Percentiles rank a stretch among this genome's conserved stretches.
phyloP scores from a whole-genome alignment of 2,888 invertebrate genomes.

The Yponomeuta evonymella region DNA sequence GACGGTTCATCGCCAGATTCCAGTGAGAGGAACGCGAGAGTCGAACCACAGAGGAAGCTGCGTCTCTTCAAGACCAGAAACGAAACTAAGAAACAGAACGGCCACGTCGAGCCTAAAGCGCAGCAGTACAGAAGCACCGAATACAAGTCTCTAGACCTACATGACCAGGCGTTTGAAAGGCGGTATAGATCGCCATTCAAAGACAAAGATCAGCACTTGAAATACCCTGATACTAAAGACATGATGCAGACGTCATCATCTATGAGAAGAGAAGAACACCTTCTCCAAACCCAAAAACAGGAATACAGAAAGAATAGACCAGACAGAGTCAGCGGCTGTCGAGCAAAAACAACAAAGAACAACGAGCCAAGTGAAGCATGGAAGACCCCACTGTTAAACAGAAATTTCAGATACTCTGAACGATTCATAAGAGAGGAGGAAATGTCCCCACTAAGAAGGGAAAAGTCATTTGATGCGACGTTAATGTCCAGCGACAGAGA shows the following conservation, averaged over 20 bases:
- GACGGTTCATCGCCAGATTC: constrained; percentile 78
- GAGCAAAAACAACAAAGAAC: constrained; percentile 64
- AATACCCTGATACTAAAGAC: constrained; percentile 59
- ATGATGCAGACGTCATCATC: constrained; percentile 62
- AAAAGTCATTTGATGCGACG: constrained; percentile 69
- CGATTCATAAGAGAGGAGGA: constrained; percentile 64
- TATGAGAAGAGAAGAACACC: constrained; percentile 63
- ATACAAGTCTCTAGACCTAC: constrained; percentile 57
- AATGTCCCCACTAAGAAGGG: constrained; percentile 59
- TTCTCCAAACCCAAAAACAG: constrained; percentile 65
- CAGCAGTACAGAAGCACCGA: constrained; percentile 48
- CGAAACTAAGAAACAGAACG: constrained; percentile 78
- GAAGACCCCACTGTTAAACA: constrained; percentile 65
- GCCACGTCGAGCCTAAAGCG: constrained; percentile 46
- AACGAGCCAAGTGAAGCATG: constrained; percentile 59
- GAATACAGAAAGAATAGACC: constrained; percentile 66
- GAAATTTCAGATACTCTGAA: constrained; percentile 69
- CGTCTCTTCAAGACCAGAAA: constrained; percentile 85
- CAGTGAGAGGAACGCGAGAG: constrained; percentile 68
- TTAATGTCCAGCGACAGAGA: constrained; percentile 52
- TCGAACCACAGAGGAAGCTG: constrained; percentile 73
- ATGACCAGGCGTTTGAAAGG: constrained; percentile 56
- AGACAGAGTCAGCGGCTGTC: constrained; percentile 66
- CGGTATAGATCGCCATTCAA: constrained; percentile 63
- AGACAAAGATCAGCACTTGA: constrained; percentile 62